A percentile compares a stretch with the other conserved stretches of the same genome.
phyloP scores from a whole-genome alignment of 2,888 invertebrate genomes.

The Leptopterna dolabrata region DNA sequence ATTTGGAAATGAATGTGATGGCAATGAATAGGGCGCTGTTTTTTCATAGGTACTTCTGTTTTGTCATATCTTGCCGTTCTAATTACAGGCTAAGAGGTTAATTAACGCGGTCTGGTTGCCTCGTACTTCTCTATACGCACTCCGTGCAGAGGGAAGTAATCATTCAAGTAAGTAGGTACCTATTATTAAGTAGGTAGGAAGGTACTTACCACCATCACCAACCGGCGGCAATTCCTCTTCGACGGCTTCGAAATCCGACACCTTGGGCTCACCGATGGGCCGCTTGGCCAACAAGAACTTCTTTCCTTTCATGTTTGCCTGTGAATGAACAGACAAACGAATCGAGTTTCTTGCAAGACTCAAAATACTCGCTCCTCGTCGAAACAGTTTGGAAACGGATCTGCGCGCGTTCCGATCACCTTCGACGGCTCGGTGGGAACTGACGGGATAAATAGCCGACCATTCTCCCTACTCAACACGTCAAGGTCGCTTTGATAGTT shows the following conservation, averaged over 20 bases:
- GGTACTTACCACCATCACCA: slow-evolving; percentile 74
- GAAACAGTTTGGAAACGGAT: neutral
- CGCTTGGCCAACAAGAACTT: slow-evolving; percentile 76
- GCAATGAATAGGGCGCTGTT: no score
- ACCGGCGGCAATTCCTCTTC: slow-evolving; percentile 76
- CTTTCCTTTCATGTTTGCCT: slow-evolving; percentile 68
- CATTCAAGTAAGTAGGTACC: no score
- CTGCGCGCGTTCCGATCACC: neutral
- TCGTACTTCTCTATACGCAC: no score
- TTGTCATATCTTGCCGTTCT: no score
- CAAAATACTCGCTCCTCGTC: neutral
- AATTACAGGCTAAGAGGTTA: no score
- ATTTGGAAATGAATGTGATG: no score
- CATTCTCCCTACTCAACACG: neutral
- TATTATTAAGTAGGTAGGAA: no score
- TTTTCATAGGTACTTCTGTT: no score
- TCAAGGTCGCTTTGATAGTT: neutral
- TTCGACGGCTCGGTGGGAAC: neutral
- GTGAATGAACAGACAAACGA: neutral
- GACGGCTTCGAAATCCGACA: slow-evolving; percentile 74
- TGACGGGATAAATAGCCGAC: neutral
- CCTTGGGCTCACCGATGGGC: slow-evolving; percentile 76
- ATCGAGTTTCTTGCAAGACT: neutral
- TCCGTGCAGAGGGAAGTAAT: no score
- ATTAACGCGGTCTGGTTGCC: no score